Conservation (phyloP, 1,140 invertebrate genomes). For the Heliconius hermathena region DNA sequence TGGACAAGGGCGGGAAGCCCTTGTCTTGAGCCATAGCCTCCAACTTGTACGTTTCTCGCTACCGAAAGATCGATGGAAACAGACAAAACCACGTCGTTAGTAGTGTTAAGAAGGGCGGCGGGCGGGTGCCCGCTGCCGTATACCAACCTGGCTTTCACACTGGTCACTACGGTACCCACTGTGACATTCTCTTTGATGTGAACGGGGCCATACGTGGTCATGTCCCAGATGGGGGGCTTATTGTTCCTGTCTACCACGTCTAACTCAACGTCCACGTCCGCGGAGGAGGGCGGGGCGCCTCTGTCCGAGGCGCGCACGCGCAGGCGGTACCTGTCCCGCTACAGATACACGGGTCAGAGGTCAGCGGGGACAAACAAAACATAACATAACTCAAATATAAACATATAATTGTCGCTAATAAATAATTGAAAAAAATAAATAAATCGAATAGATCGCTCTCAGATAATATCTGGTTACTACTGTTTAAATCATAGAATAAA, state of each 20-base stretch:
- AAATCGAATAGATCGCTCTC: conserved; percentile 63
- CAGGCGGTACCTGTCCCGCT: conserved; percentile 97
- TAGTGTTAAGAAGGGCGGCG: conserved; percentile 82
- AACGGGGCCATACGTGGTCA: conserved; percentile 95
- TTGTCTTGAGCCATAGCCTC: conserved; percentile 98
- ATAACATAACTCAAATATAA: conserved; percentile 80
- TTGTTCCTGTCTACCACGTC: conserved; percentile 98
- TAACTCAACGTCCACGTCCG: conserved; percentile 97
- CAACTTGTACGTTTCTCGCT: conserved; percentile 98
- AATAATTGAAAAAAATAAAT: conserved; percentile 71
- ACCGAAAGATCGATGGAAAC: conserved; percentile 85
- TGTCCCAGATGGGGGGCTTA: conserved; percentile 98
- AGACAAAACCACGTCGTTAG: conserved; percentile 86
- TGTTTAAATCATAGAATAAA: conserved; percentile 26
- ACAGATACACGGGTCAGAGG: conserved; percentile 85
- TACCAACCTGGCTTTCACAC: conserved; percentile 98
- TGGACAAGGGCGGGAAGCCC: conserved; percentile 94
- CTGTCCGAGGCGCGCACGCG: conserved; percentile 96
- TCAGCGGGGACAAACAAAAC: conserved; percentile 82
- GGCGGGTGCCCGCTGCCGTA: conserved; percentile 80
- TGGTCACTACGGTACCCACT: conserved; percentile 97
- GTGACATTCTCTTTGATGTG: conserved; percentile 98
- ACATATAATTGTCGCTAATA: conserved; percentile 79
- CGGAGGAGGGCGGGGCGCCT: conserved; percentile 92
- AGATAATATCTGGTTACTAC: conserved; percentile 43